Percentiles rank a stretch among this genome's conserved stretches.
Evolutionary conservation across 1,140 invertebrate species (phyloP).

Genomic region (Neodiprion virginianus): DNA sequence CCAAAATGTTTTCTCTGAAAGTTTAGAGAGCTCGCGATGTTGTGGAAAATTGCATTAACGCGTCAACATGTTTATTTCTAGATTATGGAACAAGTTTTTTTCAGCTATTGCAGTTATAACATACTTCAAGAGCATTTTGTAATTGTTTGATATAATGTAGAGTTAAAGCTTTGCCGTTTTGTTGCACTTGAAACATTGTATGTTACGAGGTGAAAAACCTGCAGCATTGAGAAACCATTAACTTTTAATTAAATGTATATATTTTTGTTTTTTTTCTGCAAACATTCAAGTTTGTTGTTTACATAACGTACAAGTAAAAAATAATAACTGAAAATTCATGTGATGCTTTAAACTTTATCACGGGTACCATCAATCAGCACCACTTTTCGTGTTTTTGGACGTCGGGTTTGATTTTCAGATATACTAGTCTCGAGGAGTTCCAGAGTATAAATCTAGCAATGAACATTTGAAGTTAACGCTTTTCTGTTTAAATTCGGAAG

Average conservation of each 20-base stretch:
- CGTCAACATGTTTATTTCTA: too few species aligned
- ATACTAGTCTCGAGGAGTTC: not conserved
- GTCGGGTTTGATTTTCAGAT: too few species aligned
- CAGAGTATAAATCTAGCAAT: not conserved
- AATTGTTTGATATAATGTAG: too few species aligned
- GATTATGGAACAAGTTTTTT: too few species aligned
- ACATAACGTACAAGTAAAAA: slow-evolving; percentile 19
- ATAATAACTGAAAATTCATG: slow-evolving; percentile 18
- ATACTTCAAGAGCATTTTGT: too few species aligned
- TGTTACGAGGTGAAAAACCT: not conserved
- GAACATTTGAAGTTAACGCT: not conserved
- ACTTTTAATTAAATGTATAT: slow-evolving; percentile 15
- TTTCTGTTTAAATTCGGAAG: not conserved
- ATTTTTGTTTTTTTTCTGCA: not conserved
- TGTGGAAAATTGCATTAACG: too few species aligned
- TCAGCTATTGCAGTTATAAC: too few species aligned
- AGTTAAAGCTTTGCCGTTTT: not conserved
- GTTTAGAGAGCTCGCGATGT: too few species aligned
- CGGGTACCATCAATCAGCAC: not conserved
- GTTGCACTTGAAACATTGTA: not conserved
- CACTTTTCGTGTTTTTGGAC: not conserved
- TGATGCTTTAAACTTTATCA: slow-evolving; percentile 7
- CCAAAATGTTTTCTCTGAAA: too few species aligned
- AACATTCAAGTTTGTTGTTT: not conserved
- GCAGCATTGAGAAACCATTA: too few species aligned